Conservation (phyloP, 2,888 invertebrate species). For the Chymomyza caudatula region DNA sequence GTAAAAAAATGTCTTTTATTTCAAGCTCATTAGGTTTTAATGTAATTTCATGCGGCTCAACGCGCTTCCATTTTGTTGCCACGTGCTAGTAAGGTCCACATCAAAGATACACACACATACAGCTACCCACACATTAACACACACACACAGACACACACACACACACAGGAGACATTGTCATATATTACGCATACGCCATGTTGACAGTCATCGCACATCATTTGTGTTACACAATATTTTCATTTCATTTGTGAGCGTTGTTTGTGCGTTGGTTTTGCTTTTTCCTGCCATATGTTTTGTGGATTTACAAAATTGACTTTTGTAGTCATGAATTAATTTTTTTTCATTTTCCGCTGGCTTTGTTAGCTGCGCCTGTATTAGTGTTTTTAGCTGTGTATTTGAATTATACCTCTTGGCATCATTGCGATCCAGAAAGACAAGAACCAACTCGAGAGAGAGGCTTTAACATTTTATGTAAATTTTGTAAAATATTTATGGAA, state of each 20-base stretch:
- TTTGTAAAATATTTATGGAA: constrained; percentile 73
- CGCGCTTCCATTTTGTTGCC: constrained; percentile 57
- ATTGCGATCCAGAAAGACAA: neutral
- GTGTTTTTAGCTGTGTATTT: neutral
- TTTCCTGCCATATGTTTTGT: constrained; percentile 57
- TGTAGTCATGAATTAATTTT: constrained; percentile 69
- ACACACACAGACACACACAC: neutral
- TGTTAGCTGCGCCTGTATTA: neutral
- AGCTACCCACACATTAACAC: neutral
- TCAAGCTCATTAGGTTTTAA: constrained; percentile 68
- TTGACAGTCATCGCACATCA: constrained; percentile 39
- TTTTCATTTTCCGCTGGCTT: constrained; percentile 19
- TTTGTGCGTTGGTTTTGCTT: constrained; percentile 17
- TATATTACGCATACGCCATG: neutral
- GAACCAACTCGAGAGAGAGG: constrained; percentile 25
- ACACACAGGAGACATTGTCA: constrained; percentile 3
- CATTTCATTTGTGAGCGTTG: constrained; percentile 37
- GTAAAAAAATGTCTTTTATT: constrained; percentile 49
- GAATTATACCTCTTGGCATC: constrained; percentile 5
- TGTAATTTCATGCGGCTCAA: constrained; percentile 70
- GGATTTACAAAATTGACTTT: constrained; percentile 66
- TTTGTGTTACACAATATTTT: constrained; percentile 50
- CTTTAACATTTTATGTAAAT: constrained; percentile 69
- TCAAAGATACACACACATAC: neutral
- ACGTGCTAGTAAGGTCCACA: constrained; percentile 46